These are phyloP conservation scores for Oscheius sp. DNA, from an alignment of 2,888 invertebrate species.

Conservation along the genomic window DNA sequence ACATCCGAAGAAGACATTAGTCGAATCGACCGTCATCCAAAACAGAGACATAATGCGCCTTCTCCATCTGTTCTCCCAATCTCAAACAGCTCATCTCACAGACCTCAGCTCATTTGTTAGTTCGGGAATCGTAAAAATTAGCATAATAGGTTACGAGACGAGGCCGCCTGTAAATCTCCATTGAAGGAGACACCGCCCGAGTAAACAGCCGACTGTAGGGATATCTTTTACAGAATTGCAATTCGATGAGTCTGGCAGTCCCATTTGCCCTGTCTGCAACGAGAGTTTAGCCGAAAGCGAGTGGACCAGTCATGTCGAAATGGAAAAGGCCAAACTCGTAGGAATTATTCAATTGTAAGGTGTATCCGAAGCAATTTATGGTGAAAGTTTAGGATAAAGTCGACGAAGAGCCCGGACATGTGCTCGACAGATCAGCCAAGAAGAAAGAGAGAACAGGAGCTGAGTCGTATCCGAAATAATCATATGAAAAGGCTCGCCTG, in stretches of 20 bases:
- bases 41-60: no score
- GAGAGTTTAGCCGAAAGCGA: conserved; percentile 56
- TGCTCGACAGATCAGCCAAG: conserved; percentile 19
- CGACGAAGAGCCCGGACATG: conserved; percentile 19
- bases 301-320: conserved; percentile 58
- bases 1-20: no score
- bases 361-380: no score
- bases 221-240: conserved; percentile 54
- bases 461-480: conserved; percentile 59
- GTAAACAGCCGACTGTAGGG: conserved; percentile 36
- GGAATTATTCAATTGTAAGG: conserved; percentile 49
- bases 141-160: conserved; percentile 39
- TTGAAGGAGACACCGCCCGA: conserved; percentile 28
- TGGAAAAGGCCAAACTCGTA: conserved; percentile 54
- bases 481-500: conserved; percentile 62
- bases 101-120: conserved; percentile 37
- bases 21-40: no score
- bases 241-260: conserved; percentile 63
- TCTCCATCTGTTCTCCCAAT: no score
- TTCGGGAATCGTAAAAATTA: conserved; percentile 42
- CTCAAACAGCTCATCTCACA: conserved; percentile 7
- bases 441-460: conserved; percentile 59
- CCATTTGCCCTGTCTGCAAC: conserved; percentile 62
- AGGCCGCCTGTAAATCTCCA: conserved; percentile 40
- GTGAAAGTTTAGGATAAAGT: conserved; percentile 16